Percentiles rank a stretch among this genome's conserved stretches.
Evolutionary conservation across 2,888 invertebrate species (phyloP).

Genomic region (Graphium colonna): DNA sequence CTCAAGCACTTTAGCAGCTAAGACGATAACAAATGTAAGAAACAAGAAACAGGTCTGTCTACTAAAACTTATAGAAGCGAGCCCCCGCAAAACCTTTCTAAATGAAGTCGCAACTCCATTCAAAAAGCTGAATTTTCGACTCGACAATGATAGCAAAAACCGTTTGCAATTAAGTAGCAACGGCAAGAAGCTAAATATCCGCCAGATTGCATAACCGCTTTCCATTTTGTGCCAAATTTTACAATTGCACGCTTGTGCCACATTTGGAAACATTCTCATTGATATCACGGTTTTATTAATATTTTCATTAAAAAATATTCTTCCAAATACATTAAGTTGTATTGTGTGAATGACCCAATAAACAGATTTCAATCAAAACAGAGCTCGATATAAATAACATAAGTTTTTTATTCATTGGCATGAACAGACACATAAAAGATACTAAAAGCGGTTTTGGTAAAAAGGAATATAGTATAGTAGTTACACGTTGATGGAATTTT

Average conservation of each 20-base stretch:
- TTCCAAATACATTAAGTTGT: no score
- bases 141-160: not conserved
- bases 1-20: no score
- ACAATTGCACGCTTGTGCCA: not conserved
- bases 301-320: no score
- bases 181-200: not conserved
- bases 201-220: not conserved
- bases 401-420: no score
- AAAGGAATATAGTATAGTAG: no score
- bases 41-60: not conserved
- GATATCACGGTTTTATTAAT: no score
- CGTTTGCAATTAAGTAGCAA: not conserved
- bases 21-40: not conserved
- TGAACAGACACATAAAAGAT: no score
- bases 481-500: no score
- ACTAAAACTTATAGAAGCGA: not conserved
- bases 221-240: not conserved
- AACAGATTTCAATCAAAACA: no score
- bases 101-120: not conserved
- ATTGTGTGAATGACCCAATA: no score
- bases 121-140: not conserved
- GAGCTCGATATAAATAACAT: no score
- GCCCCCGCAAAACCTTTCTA: not conserved
- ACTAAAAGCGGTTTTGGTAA: no score
- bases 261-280: not conserved